A percentile compares a stretch with the other conserved stretches of the same genome.
These are phyloP conservation scores for Myrmecophaga tridactyla DNA, from an alignment of 2,113 vertebrate species.

Conservation along the genomic window DNA sequence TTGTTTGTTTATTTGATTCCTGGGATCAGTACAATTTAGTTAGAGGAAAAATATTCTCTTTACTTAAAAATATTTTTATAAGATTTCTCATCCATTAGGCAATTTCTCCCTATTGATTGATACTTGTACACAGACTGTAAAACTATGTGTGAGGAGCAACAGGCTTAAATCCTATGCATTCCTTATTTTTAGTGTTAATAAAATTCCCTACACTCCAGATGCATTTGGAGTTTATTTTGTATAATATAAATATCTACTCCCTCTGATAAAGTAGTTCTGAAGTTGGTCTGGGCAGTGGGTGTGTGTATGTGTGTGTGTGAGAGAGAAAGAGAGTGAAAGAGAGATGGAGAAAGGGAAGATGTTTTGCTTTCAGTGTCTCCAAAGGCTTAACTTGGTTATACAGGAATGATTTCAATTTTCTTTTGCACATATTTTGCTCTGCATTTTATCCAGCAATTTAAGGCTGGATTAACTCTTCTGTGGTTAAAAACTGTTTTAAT, in stretches of 20 bases:
- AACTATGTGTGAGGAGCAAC: background rate
- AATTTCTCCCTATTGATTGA: background rate
- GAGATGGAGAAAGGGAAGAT: background rate
- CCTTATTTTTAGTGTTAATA: slow-evolving; percentile 19
- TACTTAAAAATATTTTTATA: background rate
- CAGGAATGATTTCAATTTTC: slow-evolving; percentile 76
- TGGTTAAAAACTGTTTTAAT: slow-evolving; percentile 30
- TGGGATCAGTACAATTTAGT: background rate
- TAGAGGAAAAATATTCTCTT: background rate
- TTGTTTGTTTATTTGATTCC: background rate
- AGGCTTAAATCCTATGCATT: background rate
- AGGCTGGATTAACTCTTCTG: slow-evolving; percentile 44
- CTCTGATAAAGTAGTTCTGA: background rate
- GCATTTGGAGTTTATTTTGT: slow-evolving; percentile 11
- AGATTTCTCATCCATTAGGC: background rate
- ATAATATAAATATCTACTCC: background rate
- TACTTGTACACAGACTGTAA: background rate
- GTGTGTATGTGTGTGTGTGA: background rate
- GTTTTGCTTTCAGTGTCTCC: slow-evolving; percentile 37
- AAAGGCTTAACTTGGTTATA: slow-evolving; percentile 63
- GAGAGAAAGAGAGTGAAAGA: background rate
- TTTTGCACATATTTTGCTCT: slow-evolving; percentile 70
- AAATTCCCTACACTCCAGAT: background rate
- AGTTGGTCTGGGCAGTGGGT: background rate
- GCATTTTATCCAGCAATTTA: slow-evolving; percentile 54